Percentiles rank a stretch among this genome's conserved stretches.
These are phyloP conservation scores for Pitta sordida DNA, from an alignment of 2,113 vertebrate genomes.

Conservation along the genomic window DNA sequence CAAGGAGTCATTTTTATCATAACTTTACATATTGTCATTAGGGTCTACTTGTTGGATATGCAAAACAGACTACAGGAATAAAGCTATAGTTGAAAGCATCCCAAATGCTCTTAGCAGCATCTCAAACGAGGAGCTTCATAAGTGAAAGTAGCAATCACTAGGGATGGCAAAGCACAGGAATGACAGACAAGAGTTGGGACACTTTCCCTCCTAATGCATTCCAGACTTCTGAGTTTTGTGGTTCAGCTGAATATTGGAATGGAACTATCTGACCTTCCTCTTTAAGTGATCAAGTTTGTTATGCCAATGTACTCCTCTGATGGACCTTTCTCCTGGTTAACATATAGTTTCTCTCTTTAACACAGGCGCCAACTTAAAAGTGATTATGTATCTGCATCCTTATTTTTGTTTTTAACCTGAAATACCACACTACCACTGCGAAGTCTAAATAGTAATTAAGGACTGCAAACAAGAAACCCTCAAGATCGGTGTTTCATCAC, in stretches of 20 bases:
- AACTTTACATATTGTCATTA: not conserved
- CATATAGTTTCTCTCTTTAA: not conserved
- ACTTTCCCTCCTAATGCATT: not conserved
- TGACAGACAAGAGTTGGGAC: rapidly evolving
- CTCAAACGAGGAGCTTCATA: not conserved
- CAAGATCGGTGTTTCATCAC: not conserved
- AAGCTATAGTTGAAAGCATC: not conserved
- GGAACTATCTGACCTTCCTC: not conserved
- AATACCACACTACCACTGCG: not conserved
- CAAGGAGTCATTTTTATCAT: not conserved
- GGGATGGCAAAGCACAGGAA: not conserved
- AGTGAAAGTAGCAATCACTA: not conserved
- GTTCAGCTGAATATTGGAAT: not conserved
- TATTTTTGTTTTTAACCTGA: not conserved
- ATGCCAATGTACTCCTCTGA: not conserved
- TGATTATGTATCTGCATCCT: not conserved
- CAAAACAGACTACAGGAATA: not conserved
- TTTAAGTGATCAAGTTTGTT: not conserved
- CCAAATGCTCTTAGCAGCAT: not conserved
- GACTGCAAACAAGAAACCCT: not conserved
- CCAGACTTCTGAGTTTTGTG: not conserved
- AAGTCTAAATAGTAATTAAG: not conserved
- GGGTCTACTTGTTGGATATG: not conserved
- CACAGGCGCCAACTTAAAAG: not conserved
- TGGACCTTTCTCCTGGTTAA: not conserved